Evolutionary conservation across 2,797 vertebrate genomes (phyloP), one percentile per base, ranked within the genome.

Genomic region (Sebastes cheni): DNA sequence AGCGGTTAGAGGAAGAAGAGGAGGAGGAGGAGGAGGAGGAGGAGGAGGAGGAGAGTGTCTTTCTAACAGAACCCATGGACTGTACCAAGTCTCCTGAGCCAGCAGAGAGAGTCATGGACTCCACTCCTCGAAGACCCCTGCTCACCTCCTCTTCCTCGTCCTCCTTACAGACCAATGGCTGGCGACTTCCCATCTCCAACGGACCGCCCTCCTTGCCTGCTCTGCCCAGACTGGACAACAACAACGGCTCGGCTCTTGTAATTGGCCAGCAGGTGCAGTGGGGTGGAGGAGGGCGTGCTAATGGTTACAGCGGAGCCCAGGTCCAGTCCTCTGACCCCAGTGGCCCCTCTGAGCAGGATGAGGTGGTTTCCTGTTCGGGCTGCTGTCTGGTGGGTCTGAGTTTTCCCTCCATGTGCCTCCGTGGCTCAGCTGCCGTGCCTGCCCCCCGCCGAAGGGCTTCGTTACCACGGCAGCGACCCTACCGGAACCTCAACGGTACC

Each of bases 381-480:
- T 98, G 98, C 93, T 99, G 98, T 84, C 91, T 97, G 8, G 89
- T 95, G 8, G 96, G 97, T 14, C 95, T 98, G 80, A 95, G 96
- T 84, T 97, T 98, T 81, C 89, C 96, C 55, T 97, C 97, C 0
- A 74, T 97, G 91, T 99, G 98, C 92, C 96, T 96, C 77, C 96
- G 95, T n/a, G 91, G 93, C 72, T 91, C 91, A 9, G 93, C 97
- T 16, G 82, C 88, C 0, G 10, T 93, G 0, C 75, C 93, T 1
- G 50, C 81, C 32, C 62, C 89, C 18, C 74, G 68, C 2, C 82
- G 81, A 13, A 83, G 90, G 66, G 81, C 87, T 42, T 94, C 93
- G 0, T 52, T 93, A 22, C 89, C 89, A 13, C 81, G 90, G 27
- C 92, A 86, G 22, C 88, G 89, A 9, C 82, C 90, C 67, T 97